Conservation (phyloP, 2,113 vertebrate species). For the Oriolus oriolus region DNA sequence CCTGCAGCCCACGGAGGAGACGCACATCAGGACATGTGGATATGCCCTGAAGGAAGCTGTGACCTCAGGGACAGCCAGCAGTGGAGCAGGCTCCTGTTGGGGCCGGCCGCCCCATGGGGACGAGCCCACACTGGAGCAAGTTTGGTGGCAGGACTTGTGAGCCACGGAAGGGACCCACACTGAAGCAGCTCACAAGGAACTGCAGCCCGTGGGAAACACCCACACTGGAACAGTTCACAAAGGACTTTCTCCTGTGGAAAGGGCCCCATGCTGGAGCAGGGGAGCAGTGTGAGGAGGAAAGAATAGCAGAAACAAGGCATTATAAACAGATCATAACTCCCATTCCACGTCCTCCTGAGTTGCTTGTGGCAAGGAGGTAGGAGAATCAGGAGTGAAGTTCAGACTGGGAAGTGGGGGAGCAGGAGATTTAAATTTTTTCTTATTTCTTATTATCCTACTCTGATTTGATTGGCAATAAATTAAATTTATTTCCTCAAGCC, state of each 20-base stretch:
- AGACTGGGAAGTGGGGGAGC: neutral
- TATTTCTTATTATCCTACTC: neutral
- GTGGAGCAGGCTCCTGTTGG: neutral
- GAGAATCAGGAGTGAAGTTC: neutral
- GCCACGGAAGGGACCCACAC: neutral
- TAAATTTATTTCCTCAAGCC: neutral
- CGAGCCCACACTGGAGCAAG: neutral
- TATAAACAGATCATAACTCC: neutral
- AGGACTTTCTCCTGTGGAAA: neutral
- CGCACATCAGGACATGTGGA: too few species aligned
- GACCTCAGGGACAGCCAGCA: rapidly evolving
- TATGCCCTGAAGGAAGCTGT: neutral
- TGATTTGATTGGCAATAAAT: neutral
- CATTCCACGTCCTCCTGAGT: neutral
- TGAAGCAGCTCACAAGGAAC: neutral
- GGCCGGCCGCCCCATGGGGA: neutral
- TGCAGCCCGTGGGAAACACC: neutral
- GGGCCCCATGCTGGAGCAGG: neutral
- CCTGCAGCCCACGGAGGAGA: neutral
- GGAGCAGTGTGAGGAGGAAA: neutral
- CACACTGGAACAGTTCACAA: neutral
- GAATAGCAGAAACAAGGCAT: rapidly evolving
- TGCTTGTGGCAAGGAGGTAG: rapidly evolving
- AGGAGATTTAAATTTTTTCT: neutral
- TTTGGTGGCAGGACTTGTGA: neutral